Percentiles rank a stretch among this genome's conserved stretches.
Conservation (phyloP, 1,140 invertebrate species). For the fruit fly (Drosophila melanogaster) region Release_6_plus_ISO1_MT NT_033777.3:26095501-26096000, state of each 20-base stretch:
- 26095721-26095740: too few relatives aligned
- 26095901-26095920: conserved; percentile 7
- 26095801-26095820: too few relatives aligned
- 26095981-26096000: conserved; percentile 12
- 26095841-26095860: too few relatives aligned
- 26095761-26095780: too few relatives aligned
- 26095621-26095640: conserved; percentile 82
- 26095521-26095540: conserved; percentile 50
- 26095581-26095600: conserved; percentile 82
- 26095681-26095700: neutral
- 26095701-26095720: neutral
- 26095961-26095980: conserved; percentile 38
- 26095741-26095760: too few relatives aligned
- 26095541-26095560: conserved; percentile 72
- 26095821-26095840: too few relatives aligned
- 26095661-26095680: conserved; percentile 12
- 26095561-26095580: conserved; percentile 70
- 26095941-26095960: conserved; percentile 25
- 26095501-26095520: conserved; percentile 48
- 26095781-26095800: too few relatives aligned
- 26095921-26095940: conserved; percentile 40
- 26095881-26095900: conserved; percentile 1
- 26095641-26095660: conserved; percentile 45
- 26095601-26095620: conserved; percentile 84
- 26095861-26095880: too few relatives aligned